Conservation (phyloP, 2,797 vertebrate species). For the Miopithecus talapoin region DNA sequence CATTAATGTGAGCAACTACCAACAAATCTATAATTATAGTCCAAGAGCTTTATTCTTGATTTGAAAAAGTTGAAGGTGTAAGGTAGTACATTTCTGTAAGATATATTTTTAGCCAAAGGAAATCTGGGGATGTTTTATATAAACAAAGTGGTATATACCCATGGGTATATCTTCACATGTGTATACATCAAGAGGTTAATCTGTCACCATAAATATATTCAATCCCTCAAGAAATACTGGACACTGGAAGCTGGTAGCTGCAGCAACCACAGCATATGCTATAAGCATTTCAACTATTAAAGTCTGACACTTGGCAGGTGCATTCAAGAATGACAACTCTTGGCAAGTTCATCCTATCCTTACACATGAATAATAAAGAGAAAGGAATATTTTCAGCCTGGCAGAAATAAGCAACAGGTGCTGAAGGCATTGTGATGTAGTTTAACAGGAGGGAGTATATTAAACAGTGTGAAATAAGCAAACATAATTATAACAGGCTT, state of each 20-base stretch:
- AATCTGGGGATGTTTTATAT: neutral
- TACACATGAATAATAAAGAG: constrained; percentile 44
- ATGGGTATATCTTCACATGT: neutral
- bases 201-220: neutral
- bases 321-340: constrained; percentile 58
- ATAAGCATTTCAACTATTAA: constrained; percentile 56
- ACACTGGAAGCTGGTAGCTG: neutral
- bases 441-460: constrained; percentile 19
- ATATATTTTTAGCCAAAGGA: neutral
- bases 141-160: neutral
- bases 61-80: neutral
- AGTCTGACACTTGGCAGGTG: constrained; percentile 56
- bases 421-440: neutral
- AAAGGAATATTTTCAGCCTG: constrained; percentile 56
- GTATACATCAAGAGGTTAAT: neutral
- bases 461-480: constrained; percentile 59
- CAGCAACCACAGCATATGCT: neutral
- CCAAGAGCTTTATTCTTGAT: neutral
- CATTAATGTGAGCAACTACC: neutral
- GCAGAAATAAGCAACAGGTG: constrained; percentile 59
- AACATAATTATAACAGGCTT: constrained; percentile 33
- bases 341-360: constrained; percentile 61
- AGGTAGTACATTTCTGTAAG: neutral
- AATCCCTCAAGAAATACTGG: constrained; percentile 7
- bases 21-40: neutral